Conservation (phyloP, 2,888 invertebrate species). For the Trichacis sp. region DNA sequence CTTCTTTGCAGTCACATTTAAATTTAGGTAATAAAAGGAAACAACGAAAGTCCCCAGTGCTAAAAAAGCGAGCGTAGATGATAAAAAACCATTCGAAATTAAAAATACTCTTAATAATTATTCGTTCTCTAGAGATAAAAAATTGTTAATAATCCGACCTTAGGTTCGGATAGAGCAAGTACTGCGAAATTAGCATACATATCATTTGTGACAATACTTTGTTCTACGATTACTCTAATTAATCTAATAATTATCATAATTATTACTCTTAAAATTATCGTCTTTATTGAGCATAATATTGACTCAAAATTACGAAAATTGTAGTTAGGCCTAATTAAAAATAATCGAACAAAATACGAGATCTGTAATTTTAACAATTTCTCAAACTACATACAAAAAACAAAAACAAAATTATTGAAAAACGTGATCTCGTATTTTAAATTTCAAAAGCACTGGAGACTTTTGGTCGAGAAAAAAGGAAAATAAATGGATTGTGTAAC, state of each 20-base stretch:
- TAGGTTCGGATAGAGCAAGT: slow-evolving; percentile 52
- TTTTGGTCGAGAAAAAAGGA: slow-evolving; percentile 47
- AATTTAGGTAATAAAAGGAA: slow-evolving; percentile 42
- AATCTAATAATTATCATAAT: slow-evolving; percentile 47
- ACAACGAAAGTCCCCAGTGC: slow-evolving; percentile 58
- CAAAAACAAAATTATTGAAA: slow-evolving; percentile 3
- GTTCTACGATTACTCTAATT: slow-evolving; percentile 67
- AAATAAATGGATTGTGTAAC: slow-evolving; percentile 52
- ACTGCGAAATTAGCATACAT: slow-evolving; percentile 66
- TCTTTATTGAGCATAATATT: not conserved
- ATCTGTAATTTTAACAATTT: slow-evolving; percentile 6
- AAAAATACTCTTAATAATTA: slow-evolving; percentile 52
- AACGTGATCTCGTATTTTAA: slow-evolving; percentile 29
- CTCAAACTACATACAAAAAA: not conserved
- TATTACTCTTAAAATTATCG: slow-evolving; percentile 19
- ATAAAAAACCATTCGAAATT: slow-evolving; percentile 51
- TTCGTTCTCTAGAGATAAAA: slow-evolving; percentile 56
- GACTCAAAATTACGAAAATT: slow-evolving; percentile 8
- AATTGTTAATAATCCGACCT: slow-evolving; percentile 57
- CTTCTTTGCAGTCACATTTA: slow-evolving; percentile 47
- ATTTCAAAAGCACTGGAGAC: slow-evolving; percentile 58
- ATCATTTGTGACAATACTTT: slow-evolving; percentile 69
- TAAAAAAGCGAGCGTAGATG: slow-evolving; percentile 16
- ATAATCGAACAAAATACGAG: slow-evolving; percentile 12
- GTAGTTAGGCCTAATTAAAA: slow-evolving; percentile 29